Conservation (phyloP, 2,797 vertebrate genomes). For the Taeniopygia guttata region DNA sequence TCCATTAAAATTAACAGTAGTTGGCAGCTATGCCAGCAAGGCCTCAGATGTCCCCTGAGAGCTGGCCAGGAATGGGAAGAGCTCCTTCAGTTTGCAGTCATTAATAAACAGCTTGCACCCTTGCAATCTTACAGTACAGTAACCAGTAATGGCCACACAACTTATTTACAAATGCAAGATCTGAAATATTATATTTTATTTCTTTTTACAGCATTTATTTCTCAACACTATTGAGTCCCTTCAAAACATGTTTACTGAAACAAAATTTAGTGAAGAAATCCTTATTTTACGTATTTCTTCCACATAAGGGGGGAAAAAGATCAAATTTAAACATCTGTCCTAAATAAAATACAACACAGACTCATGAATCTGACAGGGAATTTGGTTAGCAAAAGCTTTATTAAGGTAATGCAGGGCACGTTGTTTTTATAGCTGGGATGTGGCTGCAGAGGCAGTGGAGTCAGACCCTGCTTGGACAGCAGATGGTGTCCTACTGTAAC, state of each 20-base stretch:
- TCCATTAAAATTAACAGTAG: not conserved
- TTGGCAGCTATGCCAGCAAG: not conserved
- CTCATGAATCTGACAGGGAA: not conserved
- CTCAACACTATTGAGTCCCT: not conserved
- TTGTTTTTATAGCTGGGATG: not conserved
- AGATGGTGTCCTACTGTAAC: slow-evolving; percentile 68
- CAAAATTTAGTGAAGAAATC: not conserved
- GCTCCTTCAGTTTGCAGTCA: not conserved
- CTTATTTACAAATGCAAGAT: not conserved
- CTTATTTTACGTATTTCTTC: not conserved
- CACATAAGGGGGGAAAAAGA: not conserved
- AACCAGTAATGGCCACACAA: not conserved
- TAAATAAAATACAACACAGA: not conserved
- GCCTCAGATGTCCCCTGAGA: not conserved
- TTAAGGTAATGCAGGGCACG: not conserved
- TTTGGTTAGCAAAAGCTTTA: not conserved
- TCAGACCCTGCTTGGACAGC: slow-evolving; percentile 37
- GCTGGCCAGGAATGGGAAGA: not conserved
- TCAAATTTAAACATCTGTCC: not conserved
- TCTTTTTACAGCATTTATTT: not conserved
- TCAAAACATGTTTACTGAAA: not conserved
- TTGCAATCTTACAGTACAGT: not conserved
- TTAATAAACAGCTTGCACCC: not conserved
- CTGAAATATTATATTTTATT: not conserved
- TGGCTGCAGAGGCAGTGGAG: not conserved